phyloP scores from a whole-genome alignment of 2,797 vertebrate genomes.

The Gymnothorax reevesii region DNA sequence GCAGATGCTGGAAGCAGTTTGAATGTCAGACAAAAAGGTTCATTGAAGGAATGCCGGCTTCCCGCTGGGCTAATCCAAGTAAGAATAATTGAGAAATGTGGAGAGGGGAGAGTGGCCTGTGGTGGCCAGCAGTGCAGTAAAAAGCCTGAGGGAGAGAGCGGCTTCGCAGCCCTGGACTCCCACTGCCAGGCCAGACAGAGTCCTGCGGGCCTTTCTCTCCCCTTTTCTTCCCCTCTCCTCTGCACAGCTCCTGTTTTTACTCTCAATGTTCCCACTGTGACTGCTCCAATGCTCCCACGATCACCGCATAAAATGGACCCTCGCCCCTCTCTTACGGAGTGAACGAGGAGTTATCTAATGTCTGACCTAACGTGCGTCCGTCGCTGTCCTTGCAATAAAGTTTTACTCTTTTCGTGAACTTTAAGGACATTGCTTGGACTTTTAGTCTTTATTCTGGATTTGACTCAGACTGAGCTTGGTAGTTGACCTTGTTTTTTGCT shows the following conservation, averaged over 20 bases:
- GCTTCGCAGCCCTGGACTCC: constrained; percentile 21
- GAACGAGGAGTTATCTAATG: neutral
- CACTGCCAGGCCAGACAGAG: constrained; percentile 22
- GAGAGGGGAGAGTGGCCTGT: constrained; percentile 56
- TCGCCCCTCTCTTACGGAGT: constrained; percentile 1
- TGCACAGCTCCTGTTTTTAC: constrained; percentile 40
- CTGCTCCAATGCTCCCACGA: neutral
- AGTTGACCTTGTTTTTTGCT: neutral
- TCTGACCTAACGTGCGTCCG: neutral
- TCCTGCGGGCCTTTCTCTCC: constrained; percentile 3
- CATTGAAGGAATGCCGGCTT: constrained; percentile 81
- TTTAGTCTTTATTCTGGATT: neutral
- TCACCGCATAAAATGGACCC: neutral
- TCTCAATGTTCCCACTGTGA: constrained; percentile 11
- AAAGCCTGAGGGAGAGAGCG: constrained; percentile 6
- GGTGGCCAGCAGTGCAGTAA: constrained; percentile 18
- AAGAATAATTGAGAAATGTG: constrained; percentile 77
- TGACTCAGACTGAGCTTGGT: neutral
- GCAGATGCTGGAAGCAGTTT: constrained; percentile 83
- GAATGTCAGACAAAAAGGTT: constrained; percentile 82
- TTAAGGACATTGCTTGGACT: neutral
- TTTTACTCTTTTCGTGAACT: neutral
- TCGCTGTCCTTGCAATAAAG: neutral
- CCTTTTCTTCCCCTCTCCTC: constrained; percentile 27
- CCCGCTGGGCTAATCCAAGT: constrained; percentile 80